A percentile compares a stretch with the other conserved stretches of the same genome.
Conservation (phyloP, 2,797 vertebrate genomes). For the Amphiprion clarkii region DNA sequence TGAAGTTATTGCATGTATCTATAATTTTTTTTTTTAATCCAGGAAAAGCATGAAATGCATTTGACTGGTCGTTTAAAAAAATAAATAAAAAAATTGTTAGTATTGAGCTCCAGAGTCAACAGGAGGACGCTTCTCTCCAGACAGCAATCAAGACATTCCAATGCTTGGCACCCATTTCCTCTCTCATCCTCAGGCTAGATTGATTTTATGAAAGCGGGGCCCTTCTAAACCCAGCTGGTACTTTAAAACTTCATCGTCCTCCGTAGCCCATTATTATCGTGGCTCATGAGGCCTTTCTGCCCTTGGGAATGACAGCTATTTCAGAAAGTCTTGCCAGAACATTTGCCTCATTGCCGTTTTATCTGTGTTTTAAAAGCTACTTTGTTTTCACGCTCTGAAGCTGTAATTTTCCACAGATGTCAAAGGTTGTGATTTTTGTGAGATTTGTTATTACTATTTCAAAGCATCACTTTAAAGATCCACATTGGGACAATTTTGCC, state of each 20-base stretch:
- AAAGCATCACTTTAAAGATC: background rate
- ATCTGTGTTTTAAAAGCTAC: conserved; percentile 29
- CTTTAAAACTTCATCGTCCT: conserved; percentile 73
- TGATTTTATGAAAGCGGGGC: conserved; percentile 84
- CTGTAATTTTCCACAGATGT: background rate
- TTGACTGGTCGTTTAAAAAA: conserved; percentile 74
- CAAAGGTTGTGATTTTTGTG: background rate
- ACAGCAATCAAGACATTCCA: conserved; percentile 83
- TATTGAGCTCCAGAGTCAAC: conserved; percentile 83
- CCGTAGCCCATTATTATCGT: conserved; percentile 49
- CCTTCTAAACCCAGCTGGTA: conserved; percentile 55
- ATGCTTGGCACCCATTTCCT: conserved; percentile 76
- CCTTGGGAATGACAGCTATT: conserved; percentile 52
- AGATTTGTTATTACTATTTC: background rate
- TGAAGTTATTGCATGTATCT: conserved; percentile 24
- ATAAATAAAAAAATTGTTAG: conserved; percentile 67
- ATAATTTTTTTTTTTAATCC: conserved; percentile 45
- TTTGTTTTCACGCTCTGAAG: background rate
- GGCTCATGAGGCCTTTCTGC: conserved; percentile 51
- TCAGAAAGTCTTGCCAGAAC: conserved; percentile 28
- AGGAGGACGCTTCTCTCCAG: conserved; percentile 51
- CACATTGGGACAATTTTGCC: background rate
- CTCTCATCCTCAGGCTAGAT: conserved; percentile 81
- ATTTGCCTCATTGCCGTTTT: conserved; percentile 48
- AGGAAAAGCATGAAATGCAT: conserved; percentile 64